Evolutionary conservation across 1,140 invertebrate genomes (phyloP).

Genomic region (Apocrypta bakeri): DNA sequence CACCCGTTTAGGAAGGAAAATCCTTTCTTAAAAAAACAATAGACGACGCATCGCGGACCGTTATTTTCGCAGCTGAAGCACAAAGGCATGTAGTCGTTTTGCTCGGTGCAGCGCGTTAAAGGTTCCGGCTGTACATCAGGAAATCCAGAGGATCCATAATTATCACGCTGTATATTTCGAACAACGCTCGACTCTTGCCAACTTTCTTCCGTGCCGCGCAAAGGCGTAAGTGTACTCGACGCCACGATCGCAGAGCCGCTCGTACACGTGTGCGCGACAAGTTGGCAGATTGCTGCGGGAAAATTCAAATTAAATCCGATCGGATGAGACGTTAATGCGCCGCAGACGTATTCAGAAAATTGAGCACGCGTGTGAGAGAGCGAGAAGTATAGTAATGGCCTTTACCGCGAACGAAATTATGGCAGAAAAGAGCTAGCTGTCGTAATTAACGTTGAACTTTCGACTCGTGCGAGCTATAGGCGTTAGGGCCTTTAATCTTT

Average conservation of each 20-base stretch:
- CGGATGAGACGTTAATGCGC: constrained; percentile 35
- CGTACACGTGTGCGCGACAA: background rate
- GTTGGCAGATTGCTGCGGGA: constrained; percentile 36
- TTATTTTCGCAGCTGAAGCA: constrained; percentile 11
- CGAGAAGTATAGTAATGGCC: constrained; percentile 35
- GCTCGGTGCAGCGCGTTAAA: background rate
- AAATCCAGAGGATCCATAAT: constrained; percentile 54
- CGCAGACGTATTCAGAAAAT: constrained; percentile 35
- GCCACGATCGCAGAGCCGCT: constrained; percentile 7
- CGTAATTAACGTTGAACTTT: constrained; percentile 51
- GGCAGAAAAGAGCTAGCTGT: constrained; percentile 39
- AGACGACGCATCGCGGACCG: background rate
- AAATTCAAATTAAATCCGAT: constrained; percentile 51
- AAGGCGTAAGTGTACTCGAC: background rate
- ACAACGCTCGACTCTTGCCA: constrained; percentile 54
- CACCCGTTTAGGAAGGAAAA: no score
- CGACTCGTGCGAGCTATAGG: background rate
- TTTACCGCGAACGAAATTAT: background rate
- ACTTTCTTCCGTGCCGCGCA: constrained; percentile 53
- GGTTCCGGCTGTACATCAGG: constrained; percentile 37
- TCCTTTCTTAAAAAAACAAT: background rate
- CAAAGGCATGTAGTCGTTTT: background rate
- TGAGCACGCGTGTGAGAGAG: background rate
- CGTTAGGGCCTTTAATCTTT: background rate
- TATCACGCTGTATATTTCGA: constrained; percentile 48